A percentile compares a stretch with the other conserved stretches of the same genome.
phyloP scores from a whole-genome alignment of 37 sponge, comb jelly and placozoan species.

The Amphimedon queenslandica region DNA sequence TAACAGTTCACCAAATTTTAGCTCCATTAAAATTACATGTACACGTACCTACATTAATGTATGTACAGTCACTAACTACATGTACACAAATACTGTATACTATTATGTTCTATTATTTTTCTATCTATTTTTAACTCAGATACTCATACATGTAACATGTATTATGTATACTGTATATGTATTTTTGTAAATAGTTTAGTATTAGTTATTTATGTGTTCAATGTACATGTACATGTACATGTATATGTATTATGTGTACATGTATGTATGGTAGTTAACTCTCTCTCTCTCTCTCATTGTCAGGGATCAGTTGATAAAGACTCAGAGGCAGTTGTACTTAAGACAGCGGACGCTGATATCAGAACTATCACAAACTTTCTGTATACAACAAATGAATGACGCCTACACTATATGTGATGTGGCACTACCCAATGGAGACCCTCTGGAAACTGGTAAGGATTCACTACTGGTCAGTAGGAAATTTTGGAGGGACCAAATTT shows the following conservation, averaged over 20 bases:
- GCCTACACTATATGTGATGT: slow-evolving; percentile 49
- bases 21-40: too few relatives aligned
- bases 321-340: slow-evolving; percentile 12
- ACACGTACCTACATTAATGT: too few relatives aligned
- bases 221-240: not conserved
- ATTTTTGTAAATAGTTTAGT: too few relatives aligned
- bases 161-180: too few relatives aligned
- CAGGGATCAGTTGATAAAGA: slow-evolving; percentile 27
- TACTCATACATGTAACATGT: too few relatives aligned
- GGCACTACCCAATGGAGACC: slow-evolving; percentile 51
- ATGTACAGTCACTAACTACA: too few relatives aligned
- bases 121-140: too few relatives aligned
- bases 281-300: not conserved
- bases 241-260: not conserved
- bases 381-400: slow-evolving; percentile 23
- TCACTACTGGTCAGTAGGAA: not conserved
- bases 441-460: slow-evolving; percentile 6
- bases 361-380: slow-evolving; percentile 41
- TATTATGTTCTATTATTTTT: too few relatives aligned
- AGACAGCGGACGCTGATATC: slow-evolving; percentile 46
- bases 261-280: not conserved
- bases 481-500: too few relatives aligned
- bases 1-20: too few relatives aligned
- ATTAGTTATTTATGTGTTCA: not conserved
- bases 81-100: too few relatives aligned